phyloP scores from a whole-genome alignment of 2,797 vertebrate genomes.

The Capromys pilorides region DNA sequence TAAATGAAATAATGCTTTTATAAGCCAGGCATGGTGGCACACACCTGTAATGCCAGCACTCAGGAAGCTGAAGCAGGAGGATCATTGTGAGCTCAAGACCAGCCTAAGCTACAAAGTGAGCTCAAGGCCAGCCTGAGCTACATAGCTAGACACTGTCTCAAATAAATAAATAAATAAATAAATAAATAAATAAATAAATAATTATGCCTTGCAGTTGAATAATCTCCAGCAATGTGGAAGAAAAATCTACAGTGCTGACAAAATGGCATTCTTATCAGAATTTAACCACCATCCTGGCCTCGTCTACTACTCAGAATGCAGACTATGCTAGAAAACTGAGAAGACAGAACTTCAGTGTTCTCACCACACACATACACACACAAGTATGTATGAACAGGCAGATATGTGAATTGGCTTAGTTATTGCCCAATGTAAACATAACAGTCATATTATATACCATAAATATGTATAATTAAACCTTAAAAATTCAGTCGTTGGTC shows the following conservation, averaged over 20 bases:
- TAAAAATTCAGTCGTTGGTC: background rate
- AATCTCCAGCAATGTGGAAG: background rate
- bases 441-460: background rate
- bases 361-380: background rate
- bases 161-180: too few relatives aligned
- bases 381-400: background rate
- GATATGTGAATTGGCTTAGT: background rate
- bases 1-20: background rate
- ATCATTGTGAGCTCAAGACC: too few relatives aligned
- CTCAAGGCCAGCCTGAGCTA: too few relatives aligned
- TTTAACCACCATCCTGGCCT: background rate
- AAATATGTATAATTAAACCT: background rate
- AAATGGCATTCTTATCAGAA: slow-evolving; percentile 13
- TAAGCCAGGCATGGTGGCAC: too few relatives aligned
- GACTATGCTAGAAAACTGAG: background rate
- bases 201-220: background rate
- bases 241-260: background rate
- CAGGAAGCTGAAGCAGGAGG: too few relatives aligned
- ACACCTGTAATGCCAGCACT: too few relatives aligned
- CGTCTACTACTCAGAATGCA: background rate
- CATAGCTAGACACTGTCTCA: too few relatives aligned
- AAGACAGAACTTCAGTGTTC: background rate
- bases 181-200: too few relatives aligned
- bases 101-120: too few relatives aligned
- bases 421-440: background rate